Percentiles rank a stretch among this genome's conserved stretches.
Conservation (phyloP, 2,797 vertebrate genomes). For the Alosa sapidissima region DNA sequence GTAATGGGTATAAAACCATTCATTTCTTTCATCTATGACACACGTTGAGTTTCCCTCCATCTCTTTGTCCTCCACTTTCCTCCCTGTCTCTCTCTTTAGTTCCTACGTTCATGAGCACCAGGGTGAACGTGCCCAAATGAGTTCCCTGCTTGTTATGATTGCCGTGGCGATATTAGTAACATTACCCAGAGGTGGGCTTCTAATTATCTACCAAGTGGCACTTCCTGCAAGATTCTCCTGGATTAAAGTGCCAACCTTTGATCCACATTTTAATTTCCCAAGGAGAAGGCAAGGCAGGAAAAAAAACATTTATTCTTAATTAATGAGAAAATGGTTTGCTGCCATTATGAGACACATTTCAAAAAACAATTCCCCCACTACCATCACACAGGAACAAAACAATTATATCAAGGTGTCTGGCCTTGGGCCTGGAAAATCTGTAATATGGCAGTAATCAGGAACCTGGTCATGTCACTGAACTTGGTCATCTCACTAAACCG, state of each 20-base stretch:
- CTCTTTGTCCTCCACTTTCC: background rate
- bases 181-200: constrained; percentile 49
- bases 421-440: no score
- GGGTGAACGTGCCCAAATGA: constrained; percentile 44
- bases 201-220: constrained; percentile 58
- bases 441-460: no score
- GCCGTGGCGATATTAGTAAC: constrained; percentile 49
- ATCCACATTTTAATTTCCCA: constrained; percentile 58
- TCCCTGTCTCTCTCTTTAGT: background rate
- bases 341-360: constrained; percentile 36
- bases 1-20: no score
- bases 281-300: constrained; percentile 33
- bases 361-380: background rate
- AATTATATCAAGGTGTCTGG: no score
- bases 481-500: no score
- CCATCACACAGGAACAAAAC: background rate
- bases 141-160: constrained; percentile 51
- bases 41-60: background rate
- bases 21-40: background rate
- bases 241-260: constrained; percentile 54
- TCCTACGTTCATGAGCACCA: constrained; percentile 3
- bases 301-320: constrained; percentile 49
- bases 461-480: no score
- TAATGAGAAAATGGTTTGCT: constrained; percentile 48
- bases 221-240: constrained; percentile 52